Base-by-base conservation (phyloP, 2,888 invertebrate species). In the Hyposoter didymator region DNA sequence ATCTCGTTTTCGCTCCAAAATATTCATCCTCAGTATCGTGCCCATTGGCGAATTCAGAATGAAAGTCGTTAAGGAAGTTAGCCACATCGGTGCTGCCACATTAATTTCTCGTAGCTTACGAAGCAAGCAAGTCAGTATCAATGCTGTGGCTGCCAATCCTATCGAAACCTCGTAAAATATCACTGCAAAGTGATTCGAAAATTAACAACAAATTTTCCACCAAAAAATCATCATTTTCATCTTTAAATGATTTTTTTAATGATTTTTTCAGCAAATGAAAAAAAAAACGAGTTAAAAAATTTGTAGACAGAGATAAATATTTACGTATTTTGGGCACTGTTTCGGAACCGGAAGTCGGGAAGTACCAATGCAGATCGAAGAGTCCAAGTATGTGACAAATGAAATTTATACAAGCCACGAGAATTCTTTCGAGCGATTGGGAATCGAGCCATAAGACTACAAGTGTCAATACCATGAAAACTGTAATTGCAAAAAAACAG, bases 341-440 rank as follows among this genome's bases (percentile, higher is more conserved):
- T 22, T 81, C 70, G 0, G 94, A 92, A 79, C 96, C 96, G 90
- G 95, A 95, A 84, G 95, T 94, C 2, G 96, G 96, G 49, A 96
- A 92, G 80, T 95, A 94, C 94, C 95, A 96, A 19, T 95, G 95
- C 19, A 96, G 93, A 91, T 96, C 95, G 67, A 95, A 95, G 0
- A 96, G 92, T 90, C 95, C 95, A 35, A 95, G 91, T 82, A 96
- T 95, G 90, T 96, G 96, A 17, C 95, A 95, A 64, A 96, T 94
- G n/a, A 96, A 94, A 90, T 95, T 96, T 66, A 96, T 94, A 87
- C 95, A 94, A 64, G 95, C 94, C 55, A 96, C 89, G 45, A 95
- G 90, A 43, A 96, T 91, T 84, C 96, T 94, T 70, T 96, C 95
- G 67, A 94, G 93, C 74, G 95, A 95, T 80, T 94, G 94, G 0